phyloP scores from a whole-genome alignment of 2,888 invertebrate species.

The Eledona agricola region DNA sequence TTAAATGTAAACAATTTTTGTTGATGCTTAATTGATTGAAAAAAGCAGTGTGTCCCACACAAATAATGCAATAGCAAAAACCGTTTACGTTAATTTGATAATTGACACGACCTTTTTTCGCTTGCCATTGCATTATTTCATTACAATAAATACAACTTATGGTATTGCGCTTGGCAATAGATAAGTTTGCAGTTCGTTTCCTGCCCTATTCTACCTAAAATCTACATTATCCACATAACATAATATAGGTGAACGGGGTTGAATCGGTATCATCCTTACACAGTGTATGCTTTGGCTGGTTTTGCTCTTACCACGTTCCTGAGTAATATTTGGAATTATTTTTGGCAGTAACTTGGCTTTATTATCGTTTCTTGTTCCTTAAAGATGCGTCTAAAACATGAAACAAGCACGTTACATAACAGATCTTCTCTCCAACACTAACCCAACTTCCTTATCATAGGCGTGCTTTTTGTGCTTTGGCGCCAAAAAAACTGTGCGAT shows the following conservation, averaged over 20 bases:
- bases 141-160: conserved; percentile 10
- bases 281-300: conserved; percentile 23
- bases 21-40: too few species aligned
- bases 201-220: conserved; percentile 28
- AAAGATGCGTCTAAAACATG: conserved; percentile 53
- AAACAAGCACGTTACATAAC: conserved; percentile 32
- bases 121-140: background rate
- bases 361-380: conserved; percentile 44
- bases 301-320: conserved; percentile 27
- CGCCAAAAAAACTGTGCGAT: conserved; percentile 13
- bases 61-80: conserved; percentile 3
- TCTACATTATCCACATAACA: conserved; percentile 34
- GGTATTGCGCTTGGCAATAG: conserved; percentile 20
- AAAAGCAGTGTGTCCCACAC: too few species aligned
- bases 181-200: conserved; percentile 11
- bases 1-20: too few species aligned
- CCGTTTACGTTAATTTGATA: conserved; percentile 1
- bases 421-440: conserved; percentile 18
- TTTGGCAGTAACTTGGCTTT: conserved; percentile 39
- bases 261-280: conserved; percentile 5
- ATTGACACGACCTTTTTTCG: conserved; percentile 7
- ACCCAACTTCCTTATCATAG: conserved; percentile 32
- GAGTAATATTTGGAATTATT: conserved; percentile 32
- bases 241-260: conserved; percentile 28
- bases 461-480: conserved; percentile 39